Percentiles rank a stretch among this genome's conserved stretches.
Evolutionary conservation across 2,113 vertebrate species (phyloP).

Genomic region (Erinaceus europaeus): DNA sequence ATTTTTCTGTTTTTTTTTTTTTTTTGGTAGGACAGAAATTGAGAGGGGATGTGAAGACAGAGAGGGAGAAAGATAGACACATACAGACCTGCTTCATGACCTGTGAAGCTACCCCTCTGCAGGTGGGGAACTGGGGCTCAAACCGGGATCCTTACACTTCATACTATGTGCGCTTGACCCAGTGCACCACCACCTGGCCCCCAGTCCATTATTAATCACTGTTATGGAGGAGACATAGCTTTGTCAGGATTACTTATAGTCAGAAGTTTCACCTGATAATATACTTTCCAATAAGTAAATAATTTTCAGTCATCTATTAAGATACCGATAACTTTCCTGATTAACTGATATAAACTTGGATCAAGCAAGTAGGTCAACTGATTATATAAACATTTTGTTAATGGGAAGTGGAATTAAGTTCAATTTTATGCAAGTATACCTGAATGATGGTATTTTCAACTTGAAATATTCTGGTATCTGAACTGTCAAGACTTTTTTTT

Average conservation of each 20-base stretch:
- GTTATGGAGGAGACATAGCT: no score
- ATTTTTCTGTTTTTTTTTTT: no score
- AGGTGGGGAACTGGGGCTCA: no score
- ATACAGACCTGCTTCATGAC: no score
- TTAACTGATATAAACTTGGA: background rate
- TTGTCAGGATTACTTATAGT: no score
- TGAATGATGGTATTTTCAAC: background rate
- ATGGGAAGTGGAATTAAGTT: background rate
- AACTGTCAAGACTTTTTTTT: background rate
- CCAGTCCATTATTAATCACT: background rate
- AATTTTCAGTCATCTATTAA: conserved; percentile 1
- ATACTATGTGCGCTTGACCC: no score
- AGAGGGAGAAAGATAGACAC: no score
- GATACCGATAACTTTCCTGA: background rate
- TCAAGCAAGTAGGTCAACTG: background rate
- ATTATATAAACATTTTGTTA: background rate
- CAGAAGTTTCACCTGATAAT: background rate
- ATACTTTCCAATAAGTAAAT: background rate
- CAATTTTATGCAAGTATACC: background rate
- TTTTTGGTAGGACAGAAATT: no score
- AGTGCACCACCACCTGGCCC: no score
- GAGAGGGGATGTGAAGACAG: no score
- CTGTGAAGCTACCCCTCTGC: no score
- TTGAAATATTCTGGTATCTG: background rate
- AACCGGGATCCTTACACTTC: no score